Base-by-base conservation (phyloP, 1,140 invertebrate species). In the Araneus ventricosus region DNA sequence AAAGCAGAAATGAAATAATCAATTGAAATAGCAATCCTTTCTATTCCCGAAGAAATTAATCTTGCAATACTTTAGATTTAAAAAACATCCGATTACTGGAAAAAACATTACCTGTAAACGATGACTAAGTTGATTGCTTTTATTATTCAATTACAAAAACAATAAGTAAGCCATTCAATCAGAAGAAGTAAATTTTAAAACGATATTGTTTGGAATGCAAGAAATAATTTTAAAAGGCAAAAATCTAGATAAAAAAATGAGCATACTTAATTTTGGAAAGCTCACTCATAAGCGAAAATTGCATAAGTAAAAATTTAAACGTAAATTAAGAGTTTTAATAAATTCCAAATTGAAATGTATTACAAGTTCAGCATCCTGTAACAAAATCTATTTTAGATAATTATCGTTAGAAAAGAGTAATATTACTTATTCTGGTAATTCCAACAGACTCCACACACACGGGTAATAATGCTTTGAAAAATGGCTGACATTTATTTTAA, bases 391-490 rank as follows among this genome's bases (percentile, higher is more conserved):
- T 30, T 75, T 75, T 22, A 75, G 30, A 75, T 75, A 75, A 75
- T 75, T 75, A 75, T 75, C 34, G 34, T 75, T 37, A 75, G 70
- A 75, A 63, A 75, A 75, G 70, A 75, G 70, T 75, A 75, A 75
- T 75, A 75, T 75, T 75, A 75, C 70, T 75, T 30, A 52, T 52
- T 52, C 14, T 20, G 30, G 70, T 75, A 75, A 75, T 75, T 75
- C 70, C 30, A 30, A 75, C 45, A 24, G 4, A 75, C 14, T 75
- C 17, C 70, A 24, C 63, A 37, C 5, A n/a, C 70, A 34, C 45
- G 45, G 7, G 70, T 22, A 75, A 75, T 75, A 75, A 75, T 75
- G 34, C 70, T 37, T 75, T 75, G 70, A 75, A 75, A 75, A 75
- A 75, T 75, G 70, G 17, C 30, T 37, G 34, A 34, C 70, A 75